Evolutionary conservation across 2,113 vertebrate species (phyloP).

Genomic region (Anser cygnoides): DNA sequence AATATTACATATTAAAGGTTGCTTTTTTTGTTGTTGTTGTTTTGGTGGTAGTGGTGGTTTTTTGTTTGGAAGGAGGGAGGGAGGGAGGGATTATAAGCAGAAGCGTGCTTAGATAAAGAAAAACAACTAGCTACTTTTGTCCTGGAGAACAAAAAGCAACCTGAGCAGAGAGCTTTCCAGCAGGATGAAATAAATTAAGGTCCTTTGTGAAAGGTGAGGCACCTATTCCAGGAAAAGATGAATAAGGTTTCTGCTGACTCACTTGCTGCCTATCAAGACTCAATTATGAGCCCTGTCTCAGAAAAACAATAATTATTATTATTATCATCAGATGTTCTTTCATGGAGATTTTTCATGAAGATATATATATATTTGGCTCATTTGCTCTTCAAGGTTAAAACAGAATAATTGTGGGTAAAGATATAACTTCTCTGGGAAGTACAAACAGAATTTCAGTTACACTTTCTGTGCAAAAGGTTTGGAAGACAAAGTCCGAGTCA

Average conservation of each 20-base stretch:
- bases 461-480: background rate
- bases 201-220: background rate
- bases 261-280: background rate
- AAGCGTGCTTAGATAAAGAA: background rate
- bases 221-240: background rate
- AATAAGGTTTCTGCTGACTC: constrained; percentile 32
- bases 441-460: background rate
- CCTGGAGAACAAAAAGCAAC: background rate
- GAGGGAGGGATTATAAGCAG: background rate
- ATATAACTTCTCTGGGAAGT: background rate
- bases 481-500: background rate
- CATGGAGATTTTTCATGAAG: background rate
- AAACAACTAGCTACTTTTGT: background rate
- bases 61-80: too few relatives aligned
- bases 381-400: constrained; percentile 6
- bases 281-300: background rate
- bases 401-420: background rate
- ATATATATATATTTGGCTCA: background rate
- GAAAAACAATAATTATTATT: background rate
- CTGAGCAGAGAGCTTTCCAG: background rate
- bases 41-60: too few relatives aligned
- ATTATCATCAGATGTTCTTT: background rate
- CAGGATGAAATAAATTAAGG: background rate
- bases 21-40: too few relatives aligned
- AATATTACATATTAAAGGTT: constrained; percentile 20